These are phyloP conservation scores for Anseranas semipalmata DNA, from an alignment of 2,113 vertebrate genomes.

Conservation along the genomic window DNA sequence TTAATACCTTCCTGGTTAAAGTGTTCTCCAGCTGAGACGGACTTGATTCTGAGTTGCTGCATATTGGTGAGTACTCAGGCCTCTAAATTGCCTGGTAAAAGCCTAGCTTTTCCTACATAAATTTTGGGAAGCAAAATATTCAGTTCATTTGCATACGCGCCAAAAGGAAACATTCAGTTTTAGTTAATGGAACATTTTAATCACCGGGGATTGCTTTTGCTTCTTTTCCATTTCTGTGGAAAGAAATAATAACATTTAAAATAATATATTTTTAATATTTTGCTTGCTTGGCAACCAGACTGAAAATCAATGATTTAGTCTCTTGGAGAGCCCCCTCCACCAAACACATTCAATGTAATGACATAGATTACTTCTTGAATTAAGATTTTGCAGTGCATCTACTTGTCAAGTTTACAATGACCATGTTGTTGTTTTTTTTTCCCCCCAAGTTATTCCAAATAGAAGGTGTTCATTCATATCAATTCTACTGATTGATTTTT, in stretches of 20 bases:
- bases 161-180: neutral
- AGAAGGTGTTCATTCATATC: neutral
- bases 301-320: neutral
- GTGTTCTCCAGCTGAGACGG: neutral
- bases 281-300: neutral
- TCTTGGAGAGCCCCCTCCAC: neutral
- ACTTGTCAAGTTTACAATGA: neutral
- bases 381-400: neutral
- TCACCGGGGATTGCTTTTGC: neutral
- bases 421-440: rapidly evolving
- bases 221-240: neutral
- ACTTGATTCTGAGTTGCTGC: neutral
- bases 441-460: neutral
- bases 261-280: neutral
- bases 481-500: neutral
- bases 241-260: neutral
- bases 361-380: neutral
- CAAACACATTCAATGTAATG: neutral
- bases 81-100: neutral
- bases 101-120: neutral
- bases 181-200: neutral
- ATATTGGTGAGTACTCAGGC: neutral
- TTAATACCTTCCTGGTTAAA: neutral
- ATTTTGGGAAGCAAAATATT: neutral
- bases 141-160: neutral